Evolutionary conservation across 2,797 vertebrate species (phyloP).

Genomic region (Loriculus beryllinus): DNA sequence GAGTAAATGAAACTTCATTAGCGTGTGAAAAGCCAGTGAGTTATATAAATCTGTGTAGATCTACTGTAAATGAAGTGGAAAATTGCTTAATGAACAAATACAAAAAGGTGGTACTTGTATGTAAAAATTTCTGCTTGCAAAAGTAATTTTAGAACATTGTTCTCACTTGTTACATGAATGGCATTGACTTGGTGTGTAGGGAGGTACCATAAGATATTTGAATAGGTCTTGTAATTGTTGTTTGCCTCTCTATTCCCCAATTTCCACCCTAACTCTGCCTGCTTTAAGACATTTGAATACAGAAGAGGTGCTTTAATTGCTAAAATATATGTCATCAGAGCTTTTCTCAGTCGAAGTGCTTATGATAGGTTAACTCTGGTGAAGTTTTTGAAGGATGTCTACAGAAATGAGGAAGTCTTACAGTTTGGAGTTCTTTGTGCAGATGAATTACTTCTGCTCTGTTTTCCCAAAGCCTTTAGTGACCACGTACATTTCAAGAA

Average conservation of each 20-base stretch:
- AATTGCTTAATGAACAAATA: not conserved
- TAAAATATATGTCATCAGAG: not conserved
- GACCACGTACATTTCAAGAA: not conserved
- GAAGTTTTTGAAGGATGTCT: not conserved
- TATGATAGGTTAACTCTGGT: not conserved
- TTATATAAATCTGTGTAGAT: not conserved
- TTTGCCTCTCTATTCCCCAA: not conserved
- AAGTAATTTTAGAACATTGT: not conserved
- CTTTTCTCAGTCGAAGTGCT: not conserved
- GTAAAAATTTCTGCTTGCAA: not conserved
- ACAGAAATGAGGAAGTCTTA: not conserved
- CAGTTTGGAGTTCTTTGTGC: not conserved
- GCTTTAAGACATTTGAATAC: not conserved
- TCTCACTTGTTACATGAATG: not conserved
- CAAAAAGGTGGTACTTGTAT: not conserved
- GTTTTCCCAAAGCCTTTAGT: not conserved
- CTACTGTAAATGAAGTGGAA: not conserved
- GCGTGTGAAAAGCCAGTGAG: not conserved
- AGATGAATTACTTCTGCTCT: not conserved
- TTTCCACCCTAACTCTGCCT: not conserved
- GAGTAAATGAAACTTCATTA: not conserved
- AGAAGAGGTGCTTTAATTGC: not conserved
- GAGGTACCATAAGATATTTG: not conserved
- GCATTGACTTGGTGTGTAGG: rapidly evolving
- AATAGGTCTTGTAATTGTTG: not conserved